These are phyloP conservation scores for Palythoa grandiflora DNA, from an alignment of 92 coral and sea anemone species.

Conservation along the genomic window DNA sequence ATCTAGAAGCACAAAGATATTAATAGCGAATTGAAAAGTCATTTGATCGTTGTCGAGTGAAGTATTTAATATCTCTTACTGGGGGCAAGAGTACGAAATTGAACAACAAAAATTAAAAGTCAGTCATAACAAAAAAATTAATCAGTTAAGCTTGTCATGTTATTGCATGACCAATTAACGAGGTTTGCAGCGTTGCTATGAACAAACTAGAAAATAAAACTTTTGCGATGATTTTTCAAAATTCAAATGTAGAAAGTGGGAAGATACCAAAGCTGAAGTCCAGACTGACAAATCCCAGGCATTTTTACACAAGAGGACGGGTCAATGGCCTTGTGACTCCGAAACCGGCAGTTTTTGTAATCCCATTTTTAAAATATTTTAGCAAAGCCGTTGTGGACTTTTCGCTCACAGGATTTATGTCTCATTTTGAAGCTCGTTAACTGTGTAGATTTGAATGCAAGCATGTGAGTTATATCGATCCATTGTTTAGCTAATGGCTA, in stretches of 20 bases:
- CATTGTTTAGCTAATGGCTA: neutral
- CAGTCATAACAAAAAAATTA: constrained; percentile 4
- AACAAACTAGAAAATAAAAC: neutral
- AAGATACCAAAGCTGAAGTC: neutral
- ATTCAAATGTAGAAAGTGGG: neutral
- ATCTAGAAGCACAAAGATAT: neutral
- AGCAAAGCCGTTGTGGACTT: neutral
- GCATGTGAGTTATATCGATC: neutral
- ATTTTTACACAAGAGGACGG: neutral
- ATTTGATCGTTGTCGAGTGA: neutral
- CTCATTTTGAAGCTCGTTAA: neutral
- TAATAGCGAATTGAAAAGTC: neutral
- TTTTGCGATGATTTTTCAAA: neutral
- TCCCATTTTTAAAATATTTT: neutral
- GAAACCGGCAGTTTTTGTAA: neutral
- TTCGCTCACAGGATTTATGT: neutral
- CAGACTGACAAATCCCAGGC: neutral
- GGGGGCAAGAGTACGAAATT: neutral
- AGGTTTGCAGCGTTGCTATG: neutral
- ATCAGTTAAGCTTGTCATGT: constrained; percentile 7
- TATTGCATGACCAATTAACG: neutral
- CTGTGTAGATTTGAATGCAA: neutral
- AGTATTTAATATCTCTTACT: neutral
- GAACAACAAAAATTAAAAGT: neutral
- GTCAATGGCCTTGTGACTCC: neutral